A percentile compares a stretch with the other conserved stretches of the same genome.
Conservation (phyloP, 2,113 vertebrate genomes). For the Coturnix japonica region DNA sequence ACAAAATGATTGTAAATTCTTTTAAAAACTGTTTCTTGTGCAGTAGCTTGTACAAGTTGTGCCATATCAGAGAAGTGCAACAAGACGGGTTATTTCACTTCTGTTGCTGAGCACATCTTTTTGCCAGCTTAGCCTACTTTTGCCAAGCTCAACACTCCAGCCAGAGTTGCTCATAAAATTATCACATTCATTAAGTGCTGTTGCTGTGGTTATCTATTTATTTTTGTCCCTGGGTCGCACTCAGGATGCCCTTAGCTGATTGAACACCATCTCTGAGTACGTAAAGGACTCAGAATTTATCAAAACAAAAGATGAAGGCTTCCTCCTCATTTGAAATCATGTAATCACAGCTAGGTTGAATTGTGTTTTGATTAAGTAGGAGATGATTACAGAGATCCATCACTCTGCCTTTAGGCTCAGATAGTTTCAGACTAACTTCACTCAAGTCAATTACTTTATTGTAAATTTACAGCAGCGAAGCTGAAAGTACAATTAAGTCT, state of each 20-base stretch:
- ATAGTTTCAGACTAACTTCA: background rate
- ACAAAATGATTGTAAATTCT: slow-evolving; percentile 2
- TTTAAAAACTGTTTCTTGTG: background rate
- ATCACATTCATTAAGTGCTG: background rate
- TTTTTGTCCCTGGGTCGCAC: background rate
- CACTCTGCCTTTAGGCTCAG: background rate
- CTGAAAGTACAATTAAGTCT: background rate
- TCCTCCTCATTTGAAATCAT: slow-evolving; percentile 30
- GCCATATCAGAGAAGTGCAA: slow-evolving; percentile 10
- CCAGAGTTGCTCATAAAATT: background rate
- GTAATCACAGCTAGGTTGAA: slow-evolving; percentile 37
- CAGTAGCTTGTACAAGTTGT: background rate
- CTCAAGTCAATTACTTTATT: background rate
- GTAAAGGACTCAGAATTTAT: background rate
- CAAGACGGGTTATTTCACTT: background rate
- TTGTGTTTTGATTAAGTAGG: slow-evolving; percentile 54
- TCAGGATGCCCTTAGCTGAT: slow-evolving; percentile 14
- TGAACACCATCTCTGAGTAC: slow-evolving; percentile 26
- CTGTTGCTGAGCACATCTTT: background rate
- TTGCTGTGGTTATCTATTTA: background rate
- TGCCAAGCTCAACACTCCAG: background rate
- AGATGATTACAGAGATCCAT: slow-evolving; percentile 29
- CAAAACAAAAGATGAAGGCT: slow-evolving; percentile 26
- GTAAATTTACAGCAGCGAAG: background rate
- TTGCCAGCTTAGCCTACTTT: background rate